Percentiles rank a stretch among this genome's conserved stretches.
Evolutionary conservation across 2,888 invertebrate genomes (phyloP).

Genomic region (Bellardia pandia): DNA sequence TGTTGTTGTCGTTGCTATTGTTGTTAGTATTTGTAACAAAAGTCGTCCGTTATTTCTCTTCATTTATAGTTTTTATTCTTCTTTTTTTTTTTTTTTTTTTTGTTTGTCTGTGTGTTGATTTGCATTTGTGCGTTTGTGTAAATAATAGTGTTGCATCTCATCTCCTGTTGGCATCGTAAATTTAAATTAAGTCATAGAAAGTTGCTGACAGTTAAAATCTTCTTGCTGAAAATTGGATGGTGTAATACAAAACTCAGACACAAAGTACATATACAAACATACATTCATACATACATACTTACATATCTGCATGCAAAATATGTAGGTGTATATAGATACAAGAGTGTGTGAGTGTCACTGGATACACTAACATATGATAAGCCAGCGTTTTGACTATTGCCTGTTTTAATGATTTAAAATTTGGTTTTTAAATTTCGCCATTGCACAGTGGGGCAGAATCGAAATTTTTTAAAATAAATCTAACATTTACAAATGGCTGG

Average conservation of each 20-base stretch:
- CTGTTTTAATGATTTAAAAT: slow-evolving; percentile 27
- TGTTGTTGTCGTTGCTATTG: slow-evolving; percentile 29
- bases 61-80: background rate
- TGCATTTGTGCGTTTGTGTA: slow-evolving; percentile 64
- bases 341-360: background rate
- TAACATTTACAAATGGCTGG: too few species aligned
- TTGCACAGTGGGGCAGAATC: too few species aligned
- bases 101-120: background rate
- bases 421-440: slow-evolving; percentile 15
- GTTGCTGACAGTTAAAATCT: slow-evolving; percentile 72
- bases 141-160: slow-evolving; percentile 66
- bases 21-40: slow-evolving; percentile 59
- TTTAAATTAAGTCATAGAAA: slow-evolving; percentile 74
- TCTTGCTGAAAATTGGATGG: slow-evolving; percentile 71
- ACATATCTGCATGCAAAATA: background rate
- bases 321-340: background rate
- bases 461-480: too few species aligned
- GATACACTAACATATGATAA: slow-evolving; percentile 6
- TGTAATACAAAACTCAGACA: slow-evolving; percentile 60
- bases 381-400: slow-evolving; percentile 15
- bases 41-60: slow-evolving; percentile 52
- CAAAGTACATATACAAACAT: background rate
- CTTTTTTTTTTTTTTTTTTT: slow-evolving; percentile 34
- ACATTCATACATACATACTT: too few species aligned
- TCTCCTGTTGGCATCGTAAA: slow-evolving; percentile 72